These are phyloP conservation scores for Aphelenchoides fujianensis DNA, from an alignment of 1,140 invertebrate genomes.

Conservation along the genomic window DNA sequence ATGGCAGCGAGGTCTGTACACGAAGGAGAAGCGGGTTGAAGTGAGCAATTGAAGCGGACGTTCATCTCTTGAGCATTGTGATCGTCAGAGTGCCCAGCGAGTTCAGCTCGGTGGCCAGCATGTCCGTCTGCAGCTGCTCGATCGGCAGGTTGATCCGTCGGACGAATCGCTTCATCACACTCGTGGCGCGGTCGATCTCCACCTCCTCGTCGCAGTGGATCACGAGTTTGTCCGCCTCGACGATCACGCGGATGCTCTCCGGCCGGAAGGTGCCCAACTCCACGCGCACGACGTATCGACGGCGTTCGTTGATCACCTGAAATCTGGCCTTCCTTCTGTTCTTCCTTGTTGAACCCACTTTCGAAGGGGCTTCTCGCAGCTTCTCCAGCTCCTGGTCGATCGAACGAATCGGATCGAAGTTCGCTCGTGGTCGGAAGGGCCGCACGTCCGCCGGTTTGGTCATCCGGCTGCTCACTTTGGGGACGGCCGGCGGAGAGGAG, in stretches of 20 bases:
- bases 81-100: neutral
- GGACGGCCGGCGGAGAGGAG: neutral
- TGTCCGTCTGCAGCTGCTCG: neutral
- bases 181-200: neutral
- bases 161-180: neutral
- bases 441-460: neutral
- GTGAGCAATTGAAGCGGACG: no score
- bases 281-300: neutral
- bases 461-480: neutral
- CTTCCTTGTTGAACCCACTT: neutral
- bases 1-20: no score
- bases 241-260: neutral
- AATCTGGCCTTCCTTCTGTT: neutral
- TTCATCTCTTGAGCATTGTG: neutral
- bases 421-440: constrained; percentile 7
- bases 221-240: neutral
- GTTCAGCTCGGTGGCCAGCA: constrained; percentile 8
- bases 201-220: neutral
- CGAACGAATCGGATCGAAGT: neutral
- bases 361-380: constrained; percentile 7
- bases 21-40: no score
- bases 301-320: neutral
- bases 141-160: neutral
- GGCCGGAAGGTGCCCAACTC: neutral
- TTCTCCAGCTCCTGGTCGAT: neutral